Conservation (phyloP, 2,797 vertebrate genomes). For the Pangasius sanitwongsei region DNA sequence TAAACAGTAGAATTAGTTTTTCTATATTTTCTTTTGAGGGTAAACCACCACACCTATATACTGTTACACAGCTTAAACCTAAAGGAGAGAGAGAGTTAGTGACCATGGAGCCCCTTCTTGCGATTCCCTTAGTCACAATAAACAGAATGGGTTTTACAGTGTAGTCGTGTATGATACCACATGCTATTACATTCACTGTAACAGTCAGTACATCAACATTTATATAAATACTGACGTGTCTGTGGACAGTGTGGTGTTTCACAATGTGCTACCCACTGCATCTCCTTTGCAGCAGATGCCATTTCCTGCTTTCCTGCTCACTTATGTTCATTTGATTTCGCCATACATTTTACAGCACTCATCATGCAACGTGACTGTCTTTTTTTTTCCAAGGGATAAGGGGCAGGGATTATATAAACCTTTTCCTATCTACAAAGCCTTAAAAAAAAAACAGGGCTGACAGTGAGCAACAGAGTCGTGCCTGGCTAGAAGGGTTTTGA, state of each 20-base stretch:
- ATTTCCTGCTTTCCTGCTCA: slow-evolving; percentile 33
- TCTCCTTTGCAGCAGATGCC: slow-evolving; percentile 38
- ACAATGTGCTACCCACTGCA: slow-evolving; percentile 14
- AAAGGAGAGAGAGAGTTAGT: not conserved
- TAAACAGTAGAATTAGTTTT: not conserved
- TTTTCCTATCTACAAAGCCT: slow-evolving; percentile 41
- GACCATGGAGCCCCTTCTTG: not conserved
- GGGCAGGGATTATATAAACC: slow-evolving; percentile 51
- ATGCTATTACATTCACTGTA: not conserved
- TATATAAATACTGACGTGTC: not conserved
- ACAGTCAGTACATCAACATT: not conserved
- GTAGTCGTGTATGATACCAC: not conserved
- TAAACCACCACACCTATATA: not conserved
- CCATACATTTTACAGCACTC: slow-evolving; percentile 44
- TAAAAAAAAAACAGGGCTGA: slow-evolving; percentile 32
- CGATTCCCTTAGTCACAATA: not conserved
- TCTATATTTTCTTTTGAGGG: not conserved
- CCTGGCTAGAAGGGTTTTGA: slow-evolving; percentile 30
- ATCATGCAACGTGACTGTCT: slow-evolving; percentile 45
- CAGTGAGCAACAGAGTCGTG: slow-evolving; percentile 1
- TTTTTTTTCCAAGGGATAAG: not conserved
- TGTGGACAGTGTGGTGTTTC: not conserved
- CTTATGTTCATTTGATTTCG: slow-evolving; percentile 41
- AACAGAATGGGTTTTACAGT: not conserved
- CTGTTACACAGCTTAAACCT: not conserved